phyloP scores from a whole-genome alignment of 2,888 invertebrate genomes.

The Phortica okadai region DNA sequence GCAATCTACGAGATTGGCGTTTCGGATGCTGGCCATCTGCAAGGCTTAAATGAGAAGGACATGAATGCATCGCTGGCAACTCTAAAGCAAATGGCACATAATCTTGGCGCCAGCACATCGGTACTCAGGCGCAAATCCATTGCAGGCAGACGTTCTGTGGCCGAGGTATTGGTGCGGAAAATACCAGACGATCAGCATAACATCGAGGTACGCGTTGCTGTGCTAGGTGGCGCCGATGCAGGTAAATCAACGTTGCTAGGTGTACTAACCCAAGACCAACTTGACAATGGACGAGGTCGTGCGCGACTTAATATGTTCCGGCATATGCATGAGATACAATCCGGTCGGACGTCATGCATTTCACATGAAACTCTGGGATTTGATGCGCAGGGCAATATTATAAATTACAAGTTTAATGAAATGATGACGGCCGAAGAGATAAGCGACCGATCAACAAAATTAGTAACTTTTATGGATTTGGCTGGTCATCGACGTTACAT shows the following conservation, averaged over 20 bases:
- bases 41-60: constrained; percentile 89
- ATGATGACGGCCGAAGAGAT: constrained; percentile 95
- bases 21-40: constrained; percentile 90
- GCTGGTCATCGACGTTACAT: constrained; percentile 98
- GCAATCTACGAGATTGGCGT: constrained; percentile 99
- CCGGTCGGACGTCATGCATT: constrained; percentile 95
- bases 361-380: constrained; percentile 98
- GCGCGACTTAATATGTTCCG: constrained; percentile 97
- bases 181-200: constrained; percentile 91
- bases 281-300: constrained; percentile 96
- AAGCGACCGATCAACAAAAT: constrained; percentile 92
- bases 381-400: constrained; percentile 87
- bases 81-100: constrained; percentile 91
- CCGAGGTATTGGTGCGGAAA: constrained; percentile 93
- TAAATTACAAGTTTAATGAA: constrained; percentile 92
- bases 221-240: constrained; percentile 95
- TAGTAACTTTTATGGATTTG: constrained; percentile 96
- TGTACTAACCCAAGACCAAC: constrained; percentile 95
- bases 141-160: constrained; percentile 81
- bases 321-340: constrained; percentile 95
- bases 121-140: constrained; percentile 83
- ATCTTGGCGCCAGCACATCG: constrained; percentile 88
- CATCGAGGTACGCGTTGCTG: constrained; percentile 93
- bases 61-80: constrained; percentile 92
- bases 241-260: constrained; percentile 98